These are phyloP conservation scores for Abramis brama DNA, from an alignment of 2,113 vertebrate species.

Conservation along the genomic window DNA sequence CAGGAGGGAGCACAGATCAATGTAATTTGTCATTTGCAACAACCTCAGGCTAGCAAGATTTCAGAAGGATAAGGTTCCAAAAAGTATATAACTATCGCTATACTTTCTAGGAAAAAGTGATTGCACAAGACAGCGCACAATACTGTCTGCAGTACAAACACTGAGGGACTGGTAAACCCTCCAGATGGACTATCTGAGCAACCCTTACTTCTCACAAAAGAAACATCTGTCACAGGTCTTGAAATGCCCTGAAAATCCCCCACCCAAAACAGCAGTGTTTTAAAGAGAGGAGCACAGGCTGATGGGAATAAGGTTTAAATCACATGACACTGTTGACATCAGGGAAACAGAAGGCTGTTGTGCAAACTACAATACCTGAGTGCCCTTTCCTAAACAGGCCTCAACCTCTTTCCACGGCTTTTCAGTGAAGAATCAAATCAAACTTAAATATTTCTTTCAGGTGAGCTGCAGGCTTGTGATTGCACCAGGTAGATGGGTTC, in stretches of 20 bases:
- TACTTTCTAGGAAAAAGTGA: not conserved
- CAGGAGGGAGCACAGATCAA: not conserved
- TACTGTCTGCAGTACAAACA: not conserved
- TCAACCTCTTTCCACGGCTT: not conserved
- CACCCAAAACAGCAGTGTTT: not conserved
- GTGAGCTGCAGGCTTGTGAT: not conserved
- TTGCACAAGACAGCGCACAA: not conserved
- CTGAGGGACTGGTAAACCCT: not conserved
- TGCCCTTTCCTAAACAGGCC: not conserved
- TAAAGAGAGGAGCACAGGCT: not conserved
- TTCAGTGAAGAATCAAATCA: not conserved
- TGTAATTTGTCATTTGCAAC: not conserved
- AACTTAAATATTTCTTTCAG: not conserved
- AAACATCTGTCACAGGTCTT: not conserved
- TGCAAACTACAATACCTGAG: not conserved
- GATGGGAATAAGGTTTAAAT: not conserved
- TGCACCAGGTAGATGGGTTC: not conserved
- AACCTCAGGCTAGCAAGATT: not conserved
- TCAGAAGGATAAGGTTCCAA: not conserved
- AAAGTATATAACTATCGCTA: not conserved
- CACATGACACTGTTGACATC: not conserved
- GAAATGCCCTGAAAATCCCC: not conserved
- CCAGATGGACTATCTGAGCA: conserved; percentile 13
- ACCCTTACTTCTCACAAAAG: conserved; percentile 7
- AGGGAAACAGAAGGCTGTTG: not conserved